These are phyloP conservation scores for Aphelocoma coerulescens DNA, from an alignment of 2,113 vertebrate species.

Conservation along the genomic window DNA sequence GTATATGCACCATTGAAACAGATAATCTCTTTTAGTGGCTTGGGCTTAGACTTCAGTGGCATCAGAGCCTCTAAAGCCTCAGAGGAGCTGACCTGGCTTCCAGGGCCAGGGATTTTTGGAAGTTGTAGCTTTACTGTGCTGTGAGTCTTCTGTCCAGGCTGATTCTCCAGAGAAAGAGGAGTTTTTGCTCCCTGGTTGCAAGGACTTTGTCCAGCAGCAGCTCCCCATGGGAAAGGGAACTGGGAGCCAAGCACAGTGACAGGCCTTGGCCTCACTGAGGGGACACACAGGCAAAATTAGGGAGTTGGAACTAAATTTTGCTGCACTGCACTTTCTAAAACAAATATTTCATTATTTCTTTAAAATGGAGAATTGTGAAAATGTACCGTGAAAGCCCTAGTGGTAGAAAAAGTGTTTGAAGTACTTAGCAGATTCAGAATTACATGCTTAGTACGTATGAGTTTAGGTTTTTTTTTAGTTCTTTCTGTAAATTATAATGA, in stretches of 20 bases:
- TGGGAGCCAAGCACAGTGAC: too few relatives aligned
- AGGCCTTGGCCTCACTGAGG: neutral
- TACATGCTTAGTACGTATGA: neutral
- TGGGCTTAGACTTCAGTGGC: neutral
- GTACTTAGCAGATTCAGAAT: neutral
- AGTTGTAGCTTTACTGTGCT: neutral
- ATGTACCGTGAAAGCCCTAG: neutral
- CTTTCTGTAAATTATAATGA: neutral
- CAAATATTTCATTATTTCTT: neutral
- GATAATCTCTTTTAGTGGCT: neutral
- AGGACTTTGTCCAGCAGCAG: neutral
- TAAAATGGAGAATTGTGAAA: neutral
- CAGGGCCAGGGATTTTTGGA: neutral
- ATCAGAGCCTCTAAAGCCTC: neutral
- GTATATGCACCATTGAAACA: neutral
- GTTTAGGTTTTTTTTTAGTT: neutral
- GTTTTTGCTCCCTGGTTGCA: neutral
- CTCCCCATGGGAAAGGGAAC: fast-evolving
- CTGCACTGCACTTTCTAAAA: neutral
- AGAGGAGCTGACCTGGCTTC: neutral
- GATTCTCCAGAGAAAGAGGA: neutral
- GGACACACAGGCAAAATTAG: neutral
- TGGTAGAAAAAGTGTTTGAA: neutral
- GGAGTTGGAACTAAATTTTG: neutral
- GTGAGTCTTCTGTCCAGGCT: neutral